Conservation (phyloP, 2,797 vertebrate genomes). For the Falco peregrinus region DNA sequence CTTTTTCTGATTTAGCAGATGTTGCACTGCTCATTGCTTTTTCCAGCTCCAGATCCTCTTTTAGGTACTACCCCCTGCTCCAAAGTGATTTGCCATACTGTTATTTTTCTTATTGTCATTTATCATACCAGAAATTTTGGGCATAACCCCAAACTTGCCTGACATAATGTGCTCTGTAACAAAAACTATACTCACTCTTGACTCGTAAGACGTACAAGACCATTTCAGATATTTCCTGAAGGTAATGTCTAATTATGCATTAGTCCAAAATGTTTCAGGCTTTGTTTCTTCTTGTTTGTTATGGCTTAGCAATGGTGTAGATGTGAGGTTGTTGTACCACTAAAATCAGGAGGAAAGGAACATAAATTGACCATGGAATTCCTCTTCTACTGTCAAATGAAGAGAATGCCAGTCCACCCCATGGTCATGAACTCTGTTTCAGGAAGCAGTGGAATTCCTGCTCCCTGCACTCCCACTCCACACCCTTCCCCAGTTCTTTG, state of each 20-base stretch:
- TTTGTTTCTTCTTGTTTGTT: not conserved
- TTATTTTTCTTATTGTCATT: not conserved
- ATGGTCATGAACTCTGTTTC: not conserved
- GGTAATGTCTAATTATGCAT: not conserved
- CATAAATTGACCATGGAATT: not conserved
- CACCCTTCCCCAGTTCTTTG: not conserved
- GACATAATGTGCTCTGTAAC: not conserved
- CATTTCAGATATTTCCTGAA: not conserved
- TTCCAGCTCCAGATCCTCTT: not conserved
- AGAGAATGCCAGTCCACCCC: not conserved
- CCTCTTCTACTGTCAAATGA: accelerated
- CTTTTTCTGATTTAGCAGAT: not conserved
- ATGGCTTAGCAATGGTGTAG: not conserved
- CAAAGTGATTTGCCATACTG: not conserved
- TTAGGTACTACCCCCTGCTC: not conserved
- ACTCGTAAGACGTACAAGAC: not conserved
- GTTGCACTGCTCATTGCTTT: not conserved
- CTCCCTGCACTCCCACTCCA: not conserved
- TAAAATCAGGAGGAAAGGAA: not conserved
- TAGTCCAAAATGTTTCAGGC: not conserved
- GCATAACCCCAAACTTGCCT: not conserved
- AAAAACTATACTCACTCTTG: not conserved
- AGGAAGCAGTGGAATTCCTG: not conserved
- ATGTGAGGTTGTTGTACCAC: not conserved
- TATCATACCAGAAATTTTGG: not conserved